Evolutionary conservation across 1,140 invertebrate species (phyloP), one percentile per base, ranked within the genome.

Genomic region (Teleopsis dalmanni): DNA sequence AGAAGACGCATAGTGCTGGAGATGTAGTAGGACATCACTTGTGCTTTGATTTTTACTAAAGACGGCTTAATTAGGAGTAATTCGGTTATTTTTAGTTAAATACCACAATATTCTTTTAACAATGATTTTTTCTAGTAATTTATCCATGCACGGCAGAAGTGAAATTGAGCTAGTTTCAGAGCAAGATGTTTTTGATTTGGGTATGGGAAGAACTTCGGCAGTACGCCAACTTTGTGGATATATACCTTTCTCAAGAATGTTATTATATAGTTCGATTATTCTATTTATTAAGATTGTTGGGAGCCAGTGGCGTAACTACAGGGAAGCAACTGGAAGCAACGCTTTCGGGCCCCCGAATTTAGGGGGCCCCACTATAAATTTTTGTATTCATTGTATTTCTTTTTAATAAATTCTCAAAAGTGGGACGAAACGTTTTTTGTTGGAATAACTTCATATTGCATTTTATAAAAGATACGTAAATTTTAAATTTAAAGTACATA

Each of bases 101-200:
- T 26, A 48, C 35, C 37, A 48, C 26, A 40, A n/a, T 26, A 48
- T 14, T 27, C 47, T 11, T 22, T 38, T 34, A 10, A 41, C 19
- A 11, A 36, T 19, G 14, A 43, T 50, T 37, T 35, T 27, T 27
- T 37, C 40, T 29, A 50, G 25, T 2, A 43, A 8, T 27, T 50
- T 50, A n/a, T 29, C 21, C 6, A 43, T 14, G 16, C 48, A 50
- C 3, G 48, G 34, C 11, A 50, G 27, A 41, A 41, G 18, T n/a
- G 26, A 22, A 34, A 34, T 34, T 34, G 33, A 16, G n/a, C 33
- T 34, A 16, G 18, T 16, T 13, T 34, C 33, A 34, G 33, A 13
- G n/a, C 18, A 5, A 14, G 33, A 16, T 34, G n/a, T 34, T 6
- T 34, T 34, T 5, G 33, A 16, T 16, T 34, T 34, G n/a, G 18